Conservation (phyloP, 2,113 vertebrate genomes). For the Tachysurus fulvidraco region DNA sequence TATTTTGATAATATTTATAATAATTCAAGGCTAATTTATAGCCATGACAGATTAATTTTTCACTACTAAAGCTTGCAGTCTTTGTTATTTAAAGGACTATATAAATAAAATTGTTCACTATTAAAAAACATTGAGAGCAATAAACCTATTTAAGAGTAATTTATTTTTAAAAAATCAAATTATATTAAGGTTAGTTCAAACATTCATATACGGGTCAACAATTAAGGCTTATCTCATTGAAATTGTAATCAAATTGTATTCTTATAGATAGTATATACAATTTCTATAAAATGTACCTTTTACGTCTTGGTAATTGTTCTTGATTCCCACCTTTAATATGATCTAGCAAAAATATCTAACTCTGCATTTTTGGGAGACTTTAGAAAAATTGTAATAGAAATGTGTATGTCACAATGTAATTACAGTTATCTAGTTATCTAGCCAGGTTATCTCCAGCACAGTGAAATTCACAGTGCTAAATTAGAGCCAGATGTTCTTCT, state of each 20-base stretch:
- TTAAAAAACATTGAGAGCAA: neutral
- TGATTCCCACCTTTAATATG: neutral
- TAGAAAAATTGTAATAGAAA: too few relatives aligned
- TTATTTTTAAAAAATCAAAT: neutral
- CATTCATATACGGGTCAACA: neutral
- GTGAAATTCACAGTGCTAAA: neutral
- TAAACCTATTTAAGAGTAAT: neutral
- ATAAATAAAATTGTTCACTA: neutral
- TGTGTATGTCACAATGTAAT: neutral
- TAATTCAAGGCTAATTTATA: neutral
- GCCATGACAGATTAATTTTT: neutral
- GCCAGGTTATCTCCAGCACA: neutral
- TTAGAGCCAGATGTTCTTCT: constrained; percentile 1
- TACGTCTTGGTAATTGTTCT: neutral
- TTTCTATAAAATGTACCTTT: neutral
- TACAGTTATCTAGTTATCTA: neutral
- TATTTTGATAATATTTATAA: neutral
- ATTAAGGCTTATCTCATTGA: neutral
- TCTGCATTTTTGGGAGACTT: neutral
- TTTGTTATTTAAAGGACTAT: neutral
- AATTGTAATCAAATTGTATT: neutral
- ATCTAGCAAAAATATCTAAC: neutral
- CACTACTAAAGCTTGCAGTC: neutral
- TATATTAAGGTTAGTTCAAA: neutral
- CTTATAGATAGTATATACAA: neutral